Conservation (phyloP, 1,140 invertebrate genomes). For the Heliconius hermathena region DNA sequence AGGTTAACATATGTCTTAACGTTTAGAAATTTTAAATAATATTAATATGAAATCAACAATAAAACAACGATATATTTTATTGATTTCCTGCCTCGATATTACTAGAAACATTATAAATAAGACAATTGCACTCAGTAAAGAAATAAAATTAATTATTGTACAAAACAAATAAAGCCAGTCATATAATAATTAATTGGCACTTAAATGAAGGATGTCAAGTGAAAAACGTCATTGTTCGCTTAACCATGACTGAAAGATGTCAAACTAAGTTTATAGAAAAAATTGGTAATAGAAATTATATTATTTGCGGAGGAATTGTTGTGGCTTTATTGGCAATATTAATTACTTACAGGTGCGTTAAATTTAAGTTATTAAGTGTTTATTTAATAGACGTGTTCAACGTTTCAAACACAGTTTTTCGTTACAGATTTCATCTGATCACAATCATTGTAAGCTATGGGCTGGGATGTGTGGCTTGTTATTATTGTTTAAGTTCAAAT, state of each 20-base stretch:
- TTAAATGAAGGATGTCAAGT: constrained; percentile 27
- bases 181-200: constrained; percentile 9
- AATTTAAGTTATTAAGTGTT: not conserved
- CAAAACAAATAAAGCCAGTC: constrained; percentile 16
- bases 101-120: not conserved
- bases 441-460: constrained; percentile 73
- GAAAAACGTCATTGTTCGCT: constrained; percentile 59
- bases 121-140: not conserved
- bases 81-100: too few relatives aligned
- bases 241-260: constrained; percentile 81
- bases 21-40: not conserved
- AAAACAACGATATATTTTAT: too few relatives aligned
- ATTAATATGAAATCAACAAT: too few relatives aligned
- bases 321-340: constrained; percentile 62
- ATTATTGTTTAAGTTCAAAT: constrained; percentile 66
- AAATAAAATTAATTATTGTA: not conserved
- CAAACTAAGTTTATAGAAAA: constrained; percentile 73
- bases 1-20: constrained; percentile 19
- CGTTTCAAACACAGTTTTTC: not conserved
- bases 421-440: constrained; percentile 75
- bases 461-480: constrained; percentile 77
- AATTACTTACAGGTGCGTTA: constrained; percentile 68
- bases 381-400: not conserved
- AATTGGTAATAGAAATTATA: constrained; percentile 75
- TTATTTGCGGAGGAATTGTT: constrained; percentile 68